Conservation (phyloP, 1,140 invertebrate genomes). For the Eurosta solidaginis region DNA sequence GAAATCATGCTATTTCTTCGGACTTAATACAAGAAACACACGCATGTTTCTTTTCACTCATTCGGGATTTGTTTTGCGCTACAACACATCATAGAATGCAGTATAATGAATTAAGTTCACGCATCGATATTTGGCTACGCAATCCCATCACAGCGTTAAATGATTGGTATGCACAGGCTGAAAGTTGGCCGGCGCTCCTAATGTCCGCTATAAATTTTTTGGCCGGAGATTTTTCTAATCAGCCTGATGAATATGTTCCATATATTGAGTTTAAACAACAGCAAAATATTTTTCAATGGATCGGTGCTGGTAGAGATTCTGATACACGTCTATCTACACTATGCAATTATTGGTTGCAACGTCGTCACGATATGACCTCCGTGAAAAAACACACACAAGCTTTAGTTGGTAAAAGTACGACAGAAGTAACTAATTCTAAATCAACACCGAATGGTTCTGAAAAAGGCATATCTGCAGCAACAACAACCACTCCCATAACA, state of each 20-base stretch:
- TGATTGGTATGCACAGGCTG: conserved; percentile 74
- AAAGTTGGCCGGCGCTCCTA: conserved; percentile 80
- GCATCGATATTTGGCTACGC: conserved; percentile 78
- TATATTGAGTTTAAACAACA: conserved; percentile 86
- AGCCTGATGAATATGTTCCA: conserved; percentile 89
- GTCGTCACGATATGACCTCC: conserved; percentile 63
- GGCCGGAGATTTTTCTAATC: conserved; percentile 80
- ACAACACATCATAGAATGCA: conserved; percentile 81
- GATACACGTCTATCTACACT: conserved; percentile 77
- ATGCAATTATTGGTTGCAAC: conserved; percentile 76
- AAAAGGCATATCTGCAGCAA: no score
- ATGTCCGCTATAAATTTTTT: conserved; percentile 84
- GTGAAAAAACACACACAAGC: not conserved
- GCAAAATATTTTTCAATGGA: conserved; percentile 86
- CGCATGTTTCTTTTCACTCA: conserved; percentile 79
- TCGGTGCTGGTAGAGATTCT: conserved; percentile 89
- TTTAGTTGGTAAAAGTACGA: not conserved
- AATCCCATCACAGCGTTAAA: conserved; percentile 82
- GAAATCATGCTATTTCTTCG: not conserved
- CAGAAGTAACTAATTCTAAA: not conserved
- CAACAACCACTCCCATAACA: not conserved
- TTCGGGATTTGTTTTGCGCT: conserved; percentile 81
- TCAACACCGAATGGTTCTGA: not conserved
- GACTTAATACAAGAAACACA: conserved; percentile 74
- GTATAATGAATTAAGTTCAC: conserved; percentile 73